Evolutionary conservation across 2,888 invertebrate genomes (phyloP), one percentile per base, ranked within the genome.

Genomic region (Pseudanteris insignis): DNA sequence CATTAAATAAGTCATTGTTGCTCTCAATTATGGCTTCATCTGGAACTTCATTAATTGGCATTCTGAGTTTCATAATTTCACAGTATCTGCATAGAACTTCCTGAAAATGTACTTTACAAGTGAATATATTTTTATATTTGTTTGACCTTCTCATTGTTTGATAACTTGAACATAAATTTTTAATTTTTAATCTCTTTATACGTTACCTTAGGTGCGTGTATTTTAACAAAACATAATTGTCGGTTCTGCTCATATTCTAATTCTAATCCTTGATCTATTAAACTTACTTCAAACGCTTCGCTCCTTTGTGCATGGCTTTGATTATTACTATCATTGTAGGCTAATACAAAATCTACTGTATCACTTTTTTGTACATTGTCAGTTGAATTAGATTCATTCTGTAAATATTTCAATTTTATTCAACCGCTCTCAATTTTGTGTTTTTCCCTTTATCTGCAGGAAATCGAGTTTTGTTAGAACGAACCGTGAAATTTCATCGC

Each of bases 51-150:
- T 86, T 89, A 78, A 91, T 88, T 30, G 91, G 91, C 84, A 91
- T 84, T 73, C 89, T 85, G 24, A 91, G 82, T 78, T 90, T 90
- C 68, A 91, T 83, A 61, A 90, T 86, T 79, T 91, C 91, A 24
- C 88, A 87, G 76, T 90, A 91, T 65, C 89, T 83, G 55, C 86
- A 84, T 11, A 90, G 78, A 1, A 91, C 87, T 67, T 89, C 88
- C 71, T 75, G 40, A 1, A 55, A 29, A 41, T 36, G 3, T 13
- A 8, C n/a, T 25, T 25, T 25, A 25, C 7, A 25, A 2, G 3
- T 30, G 12, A 4, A 13, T 33, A 15, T 11, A 14, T 33, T 33
- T 15, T 33, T 18, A 10, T 10, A 21, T 34, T 10, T 24, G 2
- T 6, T 24, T 36, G 7, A 33, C 9, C 34, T 8, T 14, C 14